These are phyloP conservation scores for Coracopsis vasa DNA, from an alignment of 2,113 vertebrate species.

Conservation along the genomic window DNA sequence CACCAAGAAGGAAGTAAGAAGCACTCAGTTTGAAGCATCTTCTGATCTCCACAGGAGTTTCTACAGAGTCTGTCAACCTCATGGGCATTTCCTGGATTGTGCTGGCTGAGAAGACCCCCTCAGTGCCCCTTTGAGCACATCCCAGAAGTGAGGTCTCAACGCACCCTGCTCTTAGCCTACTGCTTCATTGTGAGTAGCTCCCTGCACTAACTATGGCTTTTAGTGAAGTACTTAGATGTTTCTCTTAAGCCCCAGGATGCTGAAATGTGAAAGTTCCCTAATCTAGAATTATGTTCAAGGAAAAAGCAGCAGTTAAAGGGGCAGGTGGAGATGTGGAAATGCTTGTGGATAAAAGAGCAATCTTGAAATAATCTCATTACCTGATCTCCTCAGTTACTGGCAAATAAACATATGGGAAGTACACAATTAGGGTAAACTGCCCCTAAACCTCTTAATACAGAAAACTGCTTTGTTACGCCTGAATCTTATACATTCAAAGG, in stretches of 20 bases:
- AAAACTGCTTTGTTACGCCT: not conserved
- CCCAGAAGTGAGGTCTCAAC: not conserved
- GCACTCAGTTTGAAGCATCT: conserved; percentile 21
- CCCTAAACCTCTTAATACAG: not conserved
- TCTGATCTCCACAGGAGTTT: conserved; percentile 38
- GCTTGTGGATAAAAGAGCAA: not conserved
- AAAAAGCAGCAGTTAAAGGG: not conserved
- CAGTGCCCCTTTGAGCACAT: not conserved
- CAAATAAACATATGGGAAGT: not conserved
- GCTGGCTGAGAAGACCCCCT: not conserved
- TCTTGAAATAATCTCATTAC: not conserved
- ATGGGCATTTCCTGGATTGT: not conserved
- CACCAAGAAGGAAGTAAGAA: not conserved
- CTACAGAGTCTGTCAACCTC: not conserved
- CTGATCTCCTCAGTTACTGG: not conserved
- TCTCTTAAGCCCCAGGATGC: not conserved
- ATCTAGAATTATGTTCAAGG: not conserved
- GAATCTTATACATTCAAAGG: not conserved
- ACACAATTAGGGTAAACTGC: not conserved
- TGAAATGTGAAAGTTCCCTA: not conserved
- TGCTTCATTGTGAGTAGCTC: not conserved
- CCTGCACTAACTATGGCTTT: not conserved
- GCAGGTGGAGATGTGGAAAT: not conserved
- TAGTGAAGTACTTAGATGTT: not conserved
- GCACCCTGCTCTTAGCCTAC: not conserved